Percentiles rank a stretch among this genome's conserved stretches.
Evolutionary conservation across 2,797 vertebrate species (phyloP).

Genomic region (Phrynocephalus guinanensis): DNA sequence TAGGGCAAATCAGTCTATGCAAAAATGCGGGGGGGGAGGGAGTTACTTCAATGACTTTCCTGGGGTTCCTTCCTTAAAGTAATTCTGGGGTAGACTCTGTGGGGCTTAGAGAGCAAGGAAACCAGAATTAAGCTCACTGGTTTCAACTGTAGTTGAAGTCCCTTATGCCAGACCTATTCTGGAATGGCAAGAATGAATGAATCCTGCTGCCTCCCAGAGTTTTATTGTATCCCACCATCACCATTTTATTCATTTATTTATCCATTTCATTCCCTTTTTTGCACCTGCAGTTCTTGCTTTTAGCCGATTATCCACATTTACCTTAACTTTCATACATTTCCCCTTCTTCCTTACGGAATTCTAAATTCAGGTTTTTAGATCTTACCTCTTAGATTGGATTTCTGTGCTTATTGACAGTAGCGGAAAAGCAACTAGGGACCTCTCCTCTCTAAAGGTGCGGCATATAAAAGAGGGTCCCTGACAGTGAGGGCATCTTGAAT

Average conservation of each 20-base stretch:
- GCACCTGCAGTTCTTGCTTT: background rate
- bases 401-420: background rate
- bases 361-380: background rate
- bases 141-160: slow-evolving; percentile 66
- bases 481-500: background rate
- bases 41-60: background rate
- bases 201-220: background rate
- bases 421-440: too few species aligned
- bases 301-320: background rate
- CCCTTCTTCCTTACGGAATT: background rate
- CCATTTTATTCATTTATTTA: too few species aligned
- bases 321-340: background rate
- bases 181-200: background rate
- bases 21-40: background rate
- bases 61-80: fast-evolving
- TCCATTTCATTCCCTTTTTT: background rate
- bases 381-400: background rate
- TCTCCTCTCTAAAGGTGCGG: background rate
- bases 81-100: fast-evolving
- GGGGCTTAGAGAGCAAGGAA: background rate
- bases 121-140: slow-evolving; percentile 47
- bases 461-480: background rate
- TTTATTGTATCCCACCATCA: background rate
- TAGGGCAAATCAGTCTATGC: slow-evolving; percentile 21
- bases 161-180: slow-evolving; percentile 21